Evolutionary conservation across 2,888 invertebrate genomes (phyloP), one percentile per base, ranked within the genome.

Genomic region (Harmothoe impar): DNA sequence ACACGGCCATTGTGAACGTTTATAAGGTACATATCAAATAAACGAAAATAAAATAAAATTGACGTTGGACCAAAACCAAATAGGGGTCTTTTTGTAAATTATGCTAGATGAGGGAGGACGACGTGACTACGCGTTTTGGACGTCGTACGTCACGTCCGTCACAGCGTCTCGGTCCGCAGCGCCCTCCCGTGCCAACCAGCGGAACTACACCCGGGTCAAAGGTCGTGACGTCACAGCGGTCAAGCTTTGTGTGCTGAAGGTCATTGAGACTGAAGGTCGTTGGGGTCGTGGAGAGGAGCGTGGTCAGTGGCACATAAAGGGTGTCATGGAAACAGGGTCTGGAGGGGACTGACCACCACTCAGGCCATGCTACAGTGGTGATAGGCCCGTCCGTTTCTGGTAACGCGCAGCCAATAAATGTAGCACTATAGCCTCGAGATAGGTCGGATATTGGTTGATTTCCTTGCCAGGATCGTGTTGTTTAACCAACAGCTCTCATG

Each of bases 191-290:
- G 81, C 35, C 81, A 81, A 43, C 15, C 43, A 35, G 17, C n/a
- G 35, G 23, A 23, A 35, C 12, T 81, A 81, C 33, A 35, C 17
- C 3, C 15, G 35, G 81, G 81, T 81, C 81, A 81, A 35, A 81
- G 81, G 81, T 81, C 81, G 33, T 81, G 81, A 81, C 81, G 81
- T 81, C 81, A 43, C 15, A 15, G 81, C 43, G 43, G 81, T 43
- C 35, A 81, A n/a, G 15, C 81, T 81, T 81, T 81, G 81, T 81
- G 15, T 17, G 17, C 23, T 7, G 43, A 43, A 43, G 43, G 43
- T 43, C 43, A 43, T 43, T 43, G 43, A 43, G 43, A 43, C 43
- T 43, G 43, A 43, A n/a, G 81, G 81, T 81, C 81, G 35, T 35
- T 23, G 81, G 43, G 81, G 81, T 33, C 81, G 33, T 7, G 29